phyloP scores from a whole-genome alignment of 1,140 invertebrate genomes.

The Cyrtorhinus lividipennis region DNA sequence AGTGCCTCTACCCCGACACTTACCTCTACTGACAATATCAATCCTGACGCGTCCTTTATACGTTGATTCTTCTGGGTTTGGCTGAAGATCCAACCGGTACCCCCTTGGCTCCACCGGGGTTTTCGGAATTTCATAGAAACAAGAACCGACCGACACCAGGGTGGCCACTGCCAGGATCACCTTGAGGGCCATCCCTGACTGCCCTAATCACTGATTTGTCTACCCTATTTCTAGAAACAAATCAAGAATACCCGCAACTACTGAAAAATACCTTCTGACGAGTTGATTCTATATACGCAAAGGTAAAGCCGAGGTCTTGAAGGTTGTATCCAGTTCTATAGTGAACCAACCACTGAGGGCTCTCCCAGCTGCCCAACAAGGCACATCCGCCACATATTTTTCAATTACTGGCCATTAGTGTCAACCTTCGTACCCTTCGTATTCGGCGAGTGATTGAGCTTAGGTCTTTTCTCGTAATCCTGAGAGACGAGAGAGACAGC shows the following conservation, averaged over 20 bases:
- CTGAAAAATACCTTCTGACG: too few species aligned
- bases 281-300: too few species aligned
- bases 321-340: too few species aligned
- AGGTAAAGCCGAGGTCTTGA: too few species aligned
- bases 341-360: neutral
- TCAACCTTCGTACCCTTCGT: neutral
- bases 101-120: constrained; percentile 22
- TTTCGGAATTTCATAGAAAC: constrained; percentile 10
- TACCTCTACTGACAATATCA: constrained; percentile 21
- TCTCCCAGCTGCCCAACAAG: neutral
- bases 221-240: neutral
- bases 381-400: neutral
- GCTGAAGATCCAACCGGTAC: constrained; percentile 25
- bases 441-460: too few species aligned
- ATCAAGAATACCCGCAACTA: too few species aligned
- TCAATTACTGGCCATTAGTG: neutral
- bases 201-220: too few species aligned
- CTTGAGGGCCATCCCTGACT: neutral
- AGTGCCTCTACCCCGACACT: too few species aligned
- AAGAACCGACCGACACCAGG: neutral
- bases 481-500: too few species aligned
- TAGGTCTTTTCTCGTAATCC: too few species aligned
- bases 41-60: constrained; percentile 26
- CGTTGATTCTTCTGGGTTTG: constrained; percentile 24
- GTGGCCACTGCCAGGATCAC: neutral